phyloP scores from a whole-genome alignment of 1,140 invertebrate genomes.

The Lordiphosa mommai region DNA sequence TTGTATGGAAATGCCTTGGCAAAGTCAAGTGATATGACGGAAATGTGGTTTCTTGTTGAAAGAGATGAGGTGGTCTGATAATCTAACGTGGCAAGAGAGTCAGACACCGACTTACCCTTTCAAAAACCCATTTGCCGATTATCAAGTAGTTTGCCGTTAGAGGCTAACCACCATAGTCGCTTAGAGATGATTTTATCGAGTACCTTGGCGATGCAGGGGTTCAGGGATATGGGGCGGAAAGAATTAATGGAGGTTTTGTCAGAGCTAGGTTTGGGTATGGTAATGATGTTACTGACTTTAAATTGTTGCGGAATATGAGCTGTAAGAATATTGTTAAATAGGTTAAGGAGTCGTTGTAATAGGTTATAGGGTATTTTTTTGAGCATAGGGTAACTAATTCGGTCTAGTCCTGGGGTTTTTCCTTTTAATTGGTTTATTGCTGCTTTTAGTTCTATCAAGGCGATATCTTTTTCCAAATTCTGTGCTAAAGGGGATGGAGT shows the following conservation, averaged over 20 bases:
- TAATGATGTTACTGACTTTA: constrained; percentile 1
- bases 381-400: not conserved
- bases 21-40: too few species aligned
- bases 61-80: too few species aligned
- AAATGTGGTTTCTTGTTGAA: too few species aligned
- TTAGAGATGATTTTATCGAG: too few species aligned
- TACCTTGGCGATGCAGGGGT: not conserved
- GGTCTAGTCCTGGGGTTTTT: constrained; percentile 4
- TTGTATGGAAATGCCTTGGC: constrained; percentile 19
- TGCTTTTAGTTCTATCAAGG: not conserved
- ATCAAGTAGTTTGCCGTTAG: constrained; percentile 2
- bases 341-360: too few species aligned
- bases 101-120: too few species aligned
- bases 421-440: constrained; percentile 3
- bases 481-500: constrained; percentile 3
- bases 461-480: constrained; percentile 7
- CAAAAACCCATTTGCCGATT: constrained; percentile 3
- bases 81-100: too few species aligned
- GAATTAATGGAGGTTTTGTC: constrained; percentile 3
- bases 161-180: too few species aligned
- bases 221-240: not conserved
- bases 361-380: not conserved
- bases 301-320: not conserved
- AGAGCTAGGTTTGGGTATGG: not conserved
- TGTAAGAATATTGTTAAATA: too few species aligned